Conservation (phyloP, 2,888 invertebrate genomes). For the Pseudoips prasinana region DNA sequence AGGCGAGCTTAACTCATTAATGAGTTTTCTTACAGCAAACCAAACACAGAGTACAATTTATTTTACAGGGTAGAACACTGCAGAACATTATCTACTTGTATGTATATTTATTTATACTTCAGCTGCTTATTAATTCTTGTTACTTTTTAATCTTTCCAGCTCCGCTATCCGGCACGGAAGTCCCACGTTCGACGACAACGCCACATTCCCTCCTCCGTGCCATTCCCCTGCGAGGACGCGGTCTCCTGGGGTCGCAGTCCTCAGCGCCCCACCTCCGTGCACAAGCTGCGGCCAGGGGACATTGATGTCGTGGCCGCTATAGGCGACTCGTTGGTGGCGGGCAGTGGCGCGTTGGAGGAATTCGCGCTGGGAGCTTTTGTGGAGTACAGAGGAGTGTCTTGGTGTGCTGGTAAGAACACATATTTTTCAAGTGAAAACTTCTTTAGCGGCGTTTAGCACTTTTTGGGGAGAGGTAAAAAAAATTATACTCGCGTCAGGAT, state of each 20-base stretch:
- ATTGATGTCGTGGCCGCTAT: conserved; percentile 87
- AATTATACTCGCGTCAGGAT: too few relatives aligned
- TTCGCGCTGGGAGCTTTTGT: conserved; percentile 87
- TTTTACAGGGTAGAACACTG: too few relatives aligned
- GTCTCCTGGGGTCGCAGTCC: conserved; percentile 60
- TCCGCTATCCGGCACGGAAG: conserved; percentile 72
- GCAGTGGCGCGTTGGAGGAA: conserved; percentile 87
- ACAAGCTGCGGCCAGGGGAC: conserved; percentile 84
- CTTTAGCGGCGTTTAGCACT: too few relatives aligned
- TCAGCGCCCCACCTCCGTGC: conserved; percentile 83
- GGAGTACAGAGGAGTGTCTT: conserved; percentile 88
- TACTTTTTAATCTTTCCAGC: conserved; percentile 58
- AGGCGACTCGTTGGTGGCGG: conserved; percentile 88
- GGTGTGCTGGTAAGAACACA: conserved; percentile 83
- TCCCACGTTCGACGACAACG: conserved; percentile 76
- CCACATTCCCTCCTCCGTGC: conserved; percentile 69
- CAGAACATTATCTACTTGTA: too few relatives aligned
- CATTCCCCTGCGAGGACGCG: conserved; percentile 82
- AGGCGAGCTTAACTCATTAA: too few relatives aligned
- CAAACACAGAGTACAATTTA: too few relatives aligned
- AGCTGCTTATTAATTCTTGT: too few relatives aligned
- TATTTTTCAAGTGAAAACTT: too few relatives aligned
- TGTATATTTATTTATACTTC: too few relatives aligned
- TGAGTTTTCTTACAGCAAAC: too few relatives aligned
- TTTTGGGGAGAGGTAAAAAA: too few relatives aligned